phyloP scores from a whole-genome alignment of 2,888 invertebrate species.

The Phymatocera aterrima region DNA sequence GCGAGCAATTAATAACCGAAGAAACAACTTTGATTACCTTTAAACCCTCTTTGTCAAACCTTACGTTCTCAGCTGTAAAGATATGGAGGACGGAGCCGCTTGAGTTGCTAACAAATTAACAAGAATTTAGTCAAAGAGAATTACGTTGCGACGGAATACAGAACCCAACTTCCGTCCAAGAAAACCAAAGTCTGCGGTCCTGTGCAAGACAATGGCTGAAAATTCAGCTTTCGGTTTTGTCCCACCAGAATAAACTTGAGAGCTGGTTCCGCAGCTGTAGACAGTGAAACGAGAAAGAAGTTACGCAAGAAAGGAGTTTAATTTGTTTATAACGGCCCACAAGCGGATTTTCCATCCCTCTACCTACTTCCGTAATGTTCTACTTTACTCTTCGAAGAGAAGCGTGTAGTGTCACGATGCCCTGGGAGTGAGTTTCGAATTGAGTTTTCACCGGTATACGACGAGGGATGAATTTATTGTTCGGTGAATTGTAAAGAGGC shows the following conservation, averaged over 20 bases:
- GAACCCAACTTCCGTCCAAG: background rate
- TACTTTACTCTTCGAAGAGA: constrained; percentile 5
- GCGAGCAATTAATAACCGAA: constrained; percentile 67
- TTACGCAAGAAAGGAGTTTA: constrained; percentile 41
- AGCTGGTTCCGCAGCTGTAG: background rate
- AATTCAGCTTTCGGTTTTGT: constrained; percentile 12
- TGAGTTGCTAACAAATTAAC: constrained; percentile 63
- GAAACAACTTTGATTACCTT: constrained; percentile 68
- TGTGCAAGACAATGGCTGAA: constrained; percentile 8
- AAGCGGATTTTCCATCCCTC: constrained; percentile 48
- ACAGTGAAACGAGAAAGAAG: background rate
- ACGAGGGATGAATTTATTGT: constrained; percentile 38
- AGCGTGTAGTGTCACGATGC: constrained; percentile 28
- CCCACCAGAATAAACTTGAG: background rate
- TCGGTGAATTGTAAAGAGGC: constrained; percentile 16
- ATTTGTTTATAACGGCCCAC: constrained; percentile 47
- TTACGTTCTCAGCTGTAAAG: constrained; percentile 7
- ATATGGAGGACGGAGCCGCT: background rate
- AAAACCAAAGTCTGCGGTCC: constrained; percentile 21
- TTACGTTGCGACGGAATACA: background rate
- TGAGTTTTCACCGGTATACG: constrained; percentile 20
- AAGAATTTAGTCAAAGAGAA: constrained; percentile 51
- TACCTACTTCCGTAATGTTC: background rate
- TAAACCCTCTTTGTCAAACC: constrained; percentile 53
- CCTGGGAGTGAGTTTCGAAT: constrained; percentile 23